Base-by-base conservation (phyloP, 2,888 invertebrate genomes). In the Dascillus cervinus region DNA sequence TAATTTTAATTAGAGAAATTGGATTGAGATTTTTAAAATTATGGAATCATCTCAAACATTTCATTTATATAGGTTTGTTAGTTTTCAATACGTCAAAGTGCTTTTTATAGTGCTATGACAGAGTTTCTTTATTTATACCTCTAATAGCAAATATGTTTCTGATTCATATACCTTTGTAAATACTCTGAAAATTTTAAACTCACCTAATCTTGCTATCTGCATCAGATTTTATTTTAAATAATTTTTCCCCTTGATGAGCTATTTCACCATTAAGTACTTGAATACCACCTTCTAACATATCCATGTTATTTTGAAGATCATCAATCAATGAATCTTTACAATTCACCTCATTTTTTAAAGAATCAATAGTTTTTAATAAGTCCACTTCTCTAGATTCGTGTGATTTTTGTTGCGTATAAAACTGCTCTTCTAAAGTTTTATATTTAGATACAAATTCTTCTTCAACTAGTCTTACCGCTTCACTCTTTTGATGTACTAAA, bases 401-500 rank as follows among this genome's bases (percentile, higher is more conserved):
- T 3, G 63, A 63, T 49, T 60, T 65, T 41, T 64, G 60, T 46
- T 62, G 63, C 11, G 53, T 57, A 26, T 55, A 50, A 36, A 67
- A 62, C 45, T 69, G 67, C 30, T 66, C 65, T 46, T 67, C 66
- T 22, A 68, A 44, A 14, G 60, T 62, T 43, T 65, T 63, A 39
- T 65, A 60, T 52, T 67, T 65, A 1, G 69, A 67, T 5, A 70
- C 60, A 50, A 77, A 78, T 48, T 77, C 75, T 30, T 69, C 63
- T 62, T 77, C 77, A 60, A 77, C 70, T 23, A 72, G 58, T 31
- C 70, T 61, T 6, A 79, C 64, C 22, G 77, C 76, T 46, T 64
- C 71, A 52, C 74, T 75, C 51, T 78, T 77, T 55, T 79, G 77
- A 27, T 66, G 62, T 57, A 74, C 72, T 41, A 78, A 70, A 46